Base-by-base conservation (phyloP, 2,797 vertebrate species). In the Pipistrellus kuhlii region DNA sequence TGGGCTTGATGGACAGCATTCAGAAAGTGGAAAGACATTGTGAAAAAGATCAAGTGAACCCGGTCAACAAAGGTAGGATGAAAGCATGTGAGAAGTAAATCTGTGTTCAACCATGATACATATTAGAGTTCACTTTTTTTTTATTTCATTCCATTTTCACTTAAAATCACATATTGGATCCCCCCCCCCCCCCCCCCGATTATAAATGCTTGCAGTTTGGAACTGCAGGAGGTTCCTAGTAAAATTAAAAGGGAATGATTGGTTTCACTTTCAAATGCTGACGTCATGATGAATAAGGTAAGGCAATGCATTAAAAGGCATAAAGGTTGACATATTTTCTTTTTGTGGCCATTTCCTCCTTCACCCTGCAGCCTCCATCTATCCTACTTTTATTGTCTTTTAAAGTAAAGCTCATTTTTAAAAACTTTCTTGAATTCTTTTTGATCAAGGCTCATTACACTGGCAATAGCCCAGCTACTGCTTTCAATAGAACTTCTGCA, bases 311-410 rank as follows among this genome's bases (percentile, higher is more conserved):
- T 77, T 80, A 90, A 27, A 73, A 69, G 20, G 13, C 55, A 57
- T 44, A 83, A 93, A 90, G 86, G 44, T 73, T 90, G 32, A 93
- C 92, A 84, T 78, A 69, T 72, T 94, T 94, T 94, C n/a, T 78
- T 86, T 84, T 55, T 23, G 93, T 53, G 30, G 66, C 25, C 38
- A 57, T 90, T 94, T 93, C 66, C 55, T 93, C 51, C 68, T 48
- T 94, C 66, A 71, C 15, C 35, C 21, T 57, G 10, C 10, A 95
- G 41, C 17, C 27, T 92, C 53, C 27, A n/a, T 88, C 30, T 44
- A 57, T 25, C 27, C n/a, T 94, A 41, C 8, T 93, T 95, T 97
- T 91, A 95, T 93, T 93, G 86, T 72, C 48, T 77, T 96, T 91
- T 88, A 95, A 95, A 92, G 11, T 59, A 53, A 69, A 77, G 41